Percentiles rank a stretch among this genome's conserved stretches.
Evolutionary conservation across 2,797 vertebrate species (phyloP).

Genomic region (Botia almorhae): DNA sequence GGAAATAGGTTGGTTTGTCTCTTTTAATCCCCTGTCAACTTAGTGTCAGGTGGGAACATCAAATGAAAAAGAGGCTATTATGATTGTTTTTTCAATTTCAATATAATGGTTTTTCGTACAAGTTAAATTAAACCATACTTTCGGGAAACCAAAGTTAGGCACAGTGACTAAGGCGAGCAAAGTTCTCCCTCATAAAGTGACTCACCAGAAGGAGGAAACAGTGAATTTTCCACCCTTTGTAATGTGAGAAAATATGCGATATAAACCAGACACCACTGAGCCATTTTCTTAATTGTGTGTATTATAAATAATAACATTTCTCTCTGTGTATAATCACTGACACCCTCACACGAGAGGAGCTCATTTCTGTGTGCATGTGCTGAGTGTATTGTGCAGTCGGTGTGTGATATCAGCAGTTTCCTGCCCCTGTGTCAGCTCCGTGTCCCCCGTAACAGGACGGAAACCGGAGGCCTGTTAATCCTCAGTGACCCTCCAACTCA

Average conservation of each 20-base stretch:
- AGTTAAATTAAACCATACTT: conserved; percentile 3
- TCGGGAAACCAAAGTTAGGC: not conserved
- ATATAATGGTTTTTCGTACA: conserved; percentile 1
- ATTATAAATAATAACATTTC: not conserved
- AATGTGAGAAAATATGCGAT: conserved; percentile 4
- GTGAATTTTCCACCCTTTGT: conserved; percentile 29
- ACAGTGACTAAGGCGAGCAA: not conserved
- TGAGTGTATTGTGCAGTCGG: conserved; percentile 67
- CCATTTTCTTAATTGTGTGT: conserved; percentile 3
- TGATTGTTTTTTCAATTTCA: conserved; percentile 9
- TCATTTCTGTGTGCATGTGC: conserved; percentile 49
- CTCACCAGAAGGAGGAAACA: conserved; percentile 38
- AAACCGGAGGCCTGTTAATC: conserved; percentile 85
- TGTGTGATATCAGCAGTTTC: conserved; percentile 81
- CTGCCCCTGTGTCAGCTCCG: conserved; percentile 73
- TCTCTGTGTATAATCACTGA: conserved; percentile 39
- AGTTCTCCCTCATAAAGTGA: conserved; percentile 34
- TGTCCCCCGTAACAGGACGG: conserved; percentile 75
- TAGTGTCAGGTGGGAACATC: conserved; percentile 41
- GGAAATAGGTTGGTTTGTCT: conserved; percentile 22
- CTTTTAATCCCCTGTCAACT: conserved; percentile 44
- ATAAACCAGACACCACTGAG: not conserved
- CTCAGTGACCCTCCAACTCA: conserved; percentile 77
- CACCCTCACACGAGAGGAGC: not conserved
- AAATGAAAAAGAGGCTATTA: conserved; percentile 21